Conservation (phyloP, 2,113 vertebrate genomes). For the Prionailurus viverrinus region DNA sequence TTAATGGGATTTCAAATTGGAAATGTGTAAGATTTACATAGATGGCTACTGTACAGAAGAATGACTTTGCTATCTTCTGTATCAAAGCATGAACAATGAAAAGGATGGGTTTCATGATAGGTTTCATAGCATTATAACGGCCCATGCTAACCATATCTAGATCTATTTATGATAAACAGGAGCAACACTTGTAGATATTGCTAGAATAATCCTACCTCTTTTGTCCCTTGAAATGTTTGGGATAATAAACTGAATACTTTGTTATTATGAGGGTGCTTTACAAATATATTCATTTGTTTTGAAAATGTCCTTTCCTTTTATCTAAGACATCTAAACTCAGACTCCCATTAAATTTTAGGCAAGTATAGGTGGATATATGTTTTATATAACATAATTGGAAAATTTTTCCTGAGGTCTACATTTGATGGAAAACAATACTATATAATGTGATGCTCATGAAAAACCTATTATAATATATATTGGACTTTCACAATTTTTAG, state of each 20-base stretch:
- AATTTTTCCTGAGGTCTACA: background rate
- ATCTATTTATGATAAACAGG: background rate
- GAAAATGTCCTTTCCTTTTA: background rate
- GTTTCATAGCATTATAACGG: background rate
- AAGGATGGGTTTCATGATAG: background rate
- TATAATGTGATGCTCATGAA: background rate
- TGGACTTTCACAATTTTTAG: background rate
- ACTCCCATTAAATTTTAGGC: background rate
- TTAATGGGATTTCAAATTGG: background rate
- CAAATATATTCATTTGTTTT: background rate
- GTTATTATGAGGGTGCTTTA: background rate
- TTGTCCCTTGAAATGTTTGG: background rate
- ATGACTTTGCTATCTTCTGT: background rate
- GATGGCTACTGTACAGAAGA: background rate
- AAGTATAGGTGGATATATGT: background rate
- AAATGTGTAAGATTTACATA: background rate
- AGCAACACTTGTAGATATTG: background rate
- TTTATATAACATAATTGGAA: background rate
- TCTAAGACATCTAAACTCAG: background rate
- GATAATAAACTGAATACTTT: background rate
- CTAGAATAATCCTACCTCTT: background rate
- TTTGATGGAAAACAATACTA: background rate
- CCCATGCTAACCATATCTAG: background rate
- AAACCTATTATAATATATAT: background rate
- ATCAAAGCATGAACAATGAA: background rate